Evolutionary conservation across 2,888 invertebrate species (phyloP), one percentile per base, ranked within the genome.

Genomic region (Scaptomyza caliginosa): DNA sequence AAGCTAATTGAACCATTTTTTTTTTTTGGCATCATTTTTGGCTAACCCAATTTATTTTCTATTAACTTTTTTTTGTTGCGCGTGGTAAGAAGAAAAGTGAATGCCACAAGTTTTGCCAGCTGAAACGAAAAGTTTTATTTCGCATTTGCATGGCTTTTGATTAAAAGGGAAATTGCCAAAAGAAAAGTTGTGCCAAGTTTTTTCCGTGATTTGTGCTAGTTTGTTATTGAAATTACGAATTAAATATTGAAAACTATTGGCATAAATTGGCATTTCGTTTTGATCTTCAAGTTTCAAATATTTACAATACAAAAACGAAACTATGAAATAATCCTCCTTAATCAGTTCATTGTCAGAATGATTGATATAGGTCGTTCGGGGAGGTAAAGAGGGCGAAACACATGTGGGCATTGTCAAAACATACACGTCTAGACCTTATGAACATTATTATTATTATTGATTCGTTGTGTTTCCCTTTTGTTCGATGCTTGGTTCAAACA

Each of bases 1-100:
- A 73, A 76, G 48, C 77, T 76, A 73, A 73, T 73, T 76, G 77
- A 76, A 73, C 76, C 52, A 76, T 76, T 73, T 76, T 55, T 40
- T 52, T 72, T 76, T 73, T 76, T 55, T 40, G 60, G 32, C 55
- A 73, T 67, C 46, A 67, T 66, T 72, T 76, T 73, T 30, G 66
- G 66, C 59, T 57, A 71, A 75, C 72, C 72, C 52, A 75, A 76
- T 63, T 64, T 46, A 36, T 62, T 24, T 23, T 30, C 11, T 32
- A 32, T 45, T 10, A 19, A 19, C 11, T 48, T 46, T 26, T 17
- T 17, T 46, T 40, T 8, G 17, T 45, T 16, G 7, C 13, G 24
- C 36, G 30, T 6, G 40, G 70, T 4, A 5, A 32, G 66, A 71
- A 72, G 43, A 75, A 72, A 72, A 72, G 72, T 71, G 72, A 72